phyloP scores from a whole-genome alignment of 2,797 vertebrate genomes.

The Scolopax rusticola region DNA sequence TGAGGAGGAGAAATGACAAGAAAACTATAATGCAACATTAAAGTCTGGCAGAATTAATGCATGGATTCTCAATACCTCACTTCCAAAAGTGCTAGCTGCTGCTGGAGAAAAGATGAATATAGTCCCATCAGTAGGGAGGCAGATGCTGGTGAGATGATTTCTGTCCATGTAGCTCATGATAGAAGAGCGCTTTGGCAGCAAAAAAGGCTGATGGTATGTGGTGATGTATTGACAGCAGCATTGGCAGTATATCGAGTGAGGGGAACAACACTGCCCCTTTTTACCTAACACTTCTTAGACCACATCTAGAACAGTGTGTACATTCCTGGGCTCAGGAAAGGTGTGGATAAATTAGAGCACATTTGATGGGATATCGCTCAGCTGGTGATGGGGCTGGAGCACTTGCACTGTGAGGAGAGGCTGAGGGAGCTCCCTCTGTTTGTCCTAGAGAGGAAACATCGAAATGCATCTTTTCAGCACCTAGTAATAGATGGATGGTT shows the following conservation, averaged over 20 bases:
- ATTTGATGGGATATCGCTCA: not conserved
- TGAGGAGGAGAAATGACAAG: not conserved
- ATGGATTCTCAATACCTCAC: not conserved
- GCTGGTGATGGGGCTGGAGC: not conserved
- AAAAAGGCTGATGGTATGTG: not conserved
- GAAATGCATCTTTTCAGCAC: not conserved
- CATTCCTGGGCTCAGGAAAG: not conserved
- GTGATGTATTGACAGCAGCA: not conserved
- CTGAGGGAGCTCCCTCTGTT: not conserved
- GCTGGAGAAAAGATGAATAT: not conserved
- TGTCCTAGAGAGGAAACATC: not conserved
- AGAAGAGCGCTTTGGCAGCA: not conserved
- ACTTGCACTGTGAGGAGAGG: not conserved
- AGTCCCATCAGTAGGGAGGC: not conserved
- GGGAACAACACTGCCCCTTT: accelerated
- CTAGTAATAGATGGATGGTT: not conserved
- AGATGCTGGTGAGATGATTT: not conserved
- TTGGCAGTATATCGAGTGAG: not conserved
- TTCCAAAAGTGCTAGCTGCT: not conserved
- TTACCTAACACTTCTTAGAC: not conserved
- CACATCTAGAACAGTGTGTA: accelerated
- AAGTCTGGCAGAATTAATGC: not conserved
- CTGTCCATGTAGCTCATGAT: not conserved
- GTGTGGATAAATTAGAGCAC: not conserved
- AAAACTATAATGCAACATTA: not conserved